Base-by-base conservation (phyloP, 2,797 vertebrate species). In the Odontamblyopus rebecca region DNA sequence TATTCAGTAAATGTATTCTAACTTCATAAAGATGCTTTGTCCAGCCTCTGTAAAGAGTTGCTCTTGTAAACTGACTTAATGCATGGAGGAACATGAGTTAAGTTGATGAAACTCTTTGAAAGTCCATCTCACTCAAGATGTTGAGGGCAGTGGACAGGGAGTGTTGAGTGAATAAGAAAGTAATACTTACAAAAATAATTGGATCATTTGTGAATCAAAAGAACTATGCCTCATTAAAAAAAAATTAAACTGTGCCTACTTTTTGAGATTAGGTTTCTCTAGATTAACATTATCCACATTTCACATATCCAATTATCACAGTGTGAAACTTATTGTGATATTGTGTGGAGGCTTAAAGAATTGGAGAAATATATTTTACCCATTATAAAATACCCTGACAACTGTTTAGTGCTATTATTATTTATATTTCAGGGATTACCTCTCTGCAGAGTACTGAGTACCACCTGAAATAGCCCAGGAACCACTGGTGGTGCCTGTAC, bases 71-170 rank as follows among this genome's bases (percentile, higher is more conserved):
- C 50, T 8, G 35, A 26, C 76, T 73, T 72, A 69, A 72, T 71
- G 72, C 53, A n/a, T 67, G 53, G 29, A 8, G 68, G 64, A 62
- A 19, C 19, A 63, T 32, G 18, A 71, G 70, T 82, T 73, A 80
- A 76, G 78, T 75, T 90, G 85, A 87, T 84, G 81, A 89, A 89
- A 90, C 76, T 65, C 68, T 27, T 64, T 78, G 84, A 72, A 84
- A 85, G 86, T 74, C 66, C 50, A 32, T 76, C 69, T 75, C 69
- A 74, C 61, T 81, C 38, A 70, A 75, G 67, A 67, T 23, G 65
- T 56, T 53, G 56, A 73, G 70, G 12, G 19, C 71, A 67, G 66
- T 68, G 69, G 71, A 70, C 73, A 68, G 65, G 56, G 76, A 78
- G 61, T 66, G 56, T 65, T 72, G 70, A 66, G 71, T 67, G 27